These are phyloP conservation scores for Lochmaea capreae DNA, from an alignment of 2,888 invertebrate genomes.

Conservation along the genomic window DNA sequence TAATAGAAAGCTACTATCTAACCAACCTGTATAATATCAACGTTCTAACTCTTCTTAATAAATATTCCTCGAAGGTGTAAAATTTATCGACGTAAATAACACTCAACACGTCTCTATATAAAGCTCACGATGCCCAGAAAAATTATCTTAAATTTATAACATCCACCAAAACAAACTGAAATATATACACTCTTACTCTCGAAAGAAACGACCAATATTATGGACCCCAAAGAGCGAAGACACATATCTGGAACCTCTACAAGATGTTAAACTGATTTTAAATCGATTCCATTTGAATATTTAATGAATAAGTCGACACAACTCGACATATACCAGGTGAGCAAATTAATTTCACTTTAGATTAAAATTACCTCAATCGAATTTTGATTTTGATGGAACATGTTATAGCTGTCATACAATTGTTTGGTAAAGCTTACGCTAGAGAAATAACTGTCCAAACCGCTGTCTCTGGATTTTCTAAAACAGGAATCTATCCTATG, in stretches of 20 bases:
- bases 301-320: slow-evolving; percentile 49
- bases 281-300: slow-evolving; percentile 51
- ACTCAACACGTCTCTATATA: slow-evolving; percentile 26
- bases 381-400: neutral
- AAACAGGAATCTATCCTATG: no score
- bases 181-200: slow-evolving; percentile 19
- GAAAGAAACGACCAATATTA: slow-evolving; percentile 28
- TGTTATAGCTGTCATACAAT: no score
- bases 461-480: no score
- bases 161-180: slow-evolving; percentile 28
- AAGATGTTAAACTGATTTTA: slow-evolving; percentile 44
- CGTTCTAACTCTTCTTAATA: slow-evolving; percentile 14
- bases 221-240: slow-evolving; percentile 40
- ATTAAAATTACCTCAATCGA: neutral
- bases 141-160: slow-evolving; percentile 30
- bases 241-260: slow-evolving; percentile 40
- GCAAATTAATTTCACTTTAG: neutral
- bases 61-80: slow-evolving; percentile 30
- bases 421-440: no score
- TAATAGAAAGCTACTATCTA: neutral
- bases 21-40: neutral
- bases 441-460: no score
- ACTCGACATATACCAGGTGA: slow-evolving; percentile 2
- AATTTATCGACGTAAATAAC: slow-evolving; percentile 30
- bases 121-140: slow-evolving; percentile 30